phyloP scores from a whole-genome alignment of 2,113 vertebrate genomes.

The Steatornis caripensis region DNA sequence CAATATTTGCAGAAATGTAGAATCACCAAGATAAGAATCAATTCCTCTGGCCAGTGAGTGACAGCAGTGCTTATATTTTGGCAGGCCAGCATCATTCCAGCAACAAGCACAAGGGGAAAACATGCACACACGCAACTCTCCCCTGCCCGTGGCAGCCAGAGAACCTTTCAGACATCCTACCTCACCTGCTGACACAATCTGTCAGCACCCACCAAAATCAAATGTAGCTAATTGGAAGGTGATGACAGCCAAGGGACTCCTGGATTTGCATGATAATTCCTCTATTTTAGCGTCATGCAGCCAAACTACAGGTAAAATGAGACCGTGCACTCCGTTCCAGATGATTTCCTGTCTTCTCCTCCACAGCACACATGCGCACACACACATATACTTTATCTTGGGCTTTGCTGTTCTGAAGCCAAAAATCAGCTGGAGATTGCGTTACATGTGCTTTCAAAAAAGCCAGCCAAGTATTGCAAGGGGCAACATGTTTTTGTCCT shows the following conservation, averaged over 20 bases:
- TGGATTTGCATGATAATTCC: constrained; percentile 57
- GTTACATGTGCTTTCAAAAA: neutral
- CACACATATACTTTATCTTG: neutral
- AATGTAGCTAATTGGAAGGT: constrained; percentile 77
- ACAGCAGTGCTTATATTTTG: constrained; percentile 1
- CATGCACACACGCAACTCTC: neutral
- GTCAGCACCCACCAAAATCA: constrained; percentile 75
- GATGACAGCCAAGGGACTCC: constrained; percentile 73
- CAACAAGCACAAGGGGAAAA: neutral
- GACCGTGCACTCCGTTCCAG: neutral
- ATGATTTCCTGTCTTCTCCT: neutral
- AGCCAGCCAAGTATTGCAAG: neutral
- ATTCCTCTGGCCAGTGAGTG: neutral
- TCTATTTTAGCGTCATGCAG: neutral
- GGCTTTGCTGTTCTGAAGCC: neutral
- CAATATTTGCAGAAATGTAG: neutral
- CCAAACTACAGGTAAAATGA: constrained; percentile 5
- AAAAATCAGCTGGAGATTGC: neutral
- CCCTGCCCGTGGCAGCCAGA: neutral
- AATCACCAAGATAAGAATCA: neutral
- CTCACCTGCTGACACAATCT: constrained; percentile 71
- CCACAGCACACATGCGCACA: neutral
- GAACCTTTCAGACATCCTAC: constrained; percentile 71
- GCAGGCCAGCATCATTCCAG: neutral
- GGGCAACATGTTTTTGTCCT: neutral